These are phyloP conservation scores for Ethmia dodecea DNA, from an alignment of 2,888 invertebrate genomes.

Conservation along the genomic window DNA sequence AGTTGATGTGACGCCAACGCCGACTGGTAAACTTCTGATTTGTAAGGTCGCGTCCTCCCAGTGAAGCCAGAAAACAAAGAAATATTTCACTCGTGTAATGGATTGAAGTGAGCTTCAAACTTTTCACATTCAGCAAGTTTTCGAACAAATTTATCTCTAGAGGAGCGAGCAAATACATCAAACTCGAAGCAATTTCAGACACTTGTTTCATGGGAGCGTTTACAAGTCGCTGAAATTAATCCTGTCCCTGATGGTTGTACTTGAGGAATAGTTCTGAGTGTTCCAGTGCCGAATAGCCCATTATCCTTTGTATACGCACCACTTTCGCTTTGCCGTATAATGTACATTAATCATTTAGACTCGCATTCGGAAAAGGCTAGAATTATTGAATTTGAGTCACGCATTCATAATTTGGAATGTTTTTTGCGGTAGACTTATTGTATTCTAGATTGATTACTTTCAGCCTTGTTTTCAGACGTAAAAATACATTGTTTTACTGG, in stretches of 20 bases:
- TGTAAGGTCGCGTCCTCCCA: constrained; percentile 51
- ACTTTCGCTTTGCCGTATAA: constrained; percentile 6
- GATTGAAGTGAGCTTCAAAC: constrained; percentile 76
- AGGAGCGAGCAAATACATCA: constrained; percentile 71
- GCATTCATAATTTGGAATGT: too few relatives aligned
- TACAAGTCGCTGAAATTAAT: constrained; percentile 54
- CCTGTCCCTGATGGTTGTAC: constrained; percentile 13
- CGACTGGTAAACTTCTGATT: constrained; percentile 56
- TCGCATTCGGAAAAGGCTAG: constrained; percentile 10
- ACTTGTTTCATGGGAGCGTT: constrained; percentile 65
- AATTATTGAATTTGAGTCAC: constrained; percentile 14
- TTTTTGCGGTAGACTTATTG: too few relatives aligned
- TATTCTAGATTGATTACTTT: too few relatives aligned
- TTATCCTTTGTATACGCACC: constrained; percentile 3
- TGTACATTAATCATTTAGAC: constrained; percentile 12
- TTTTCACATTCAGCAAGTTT: constrained; percentile 75
- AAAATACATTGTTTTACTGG: too few relatives aligned
- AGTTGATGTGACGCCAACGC: constrained; percentile 18
- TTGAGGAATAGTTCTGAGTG: constrained; percentile 2
- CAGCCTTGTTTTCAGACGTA: too few relatives aligned
- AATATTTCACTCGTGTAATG: constrained; percentile 77
- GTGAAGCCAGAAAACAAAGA: constrained; percentile 71
- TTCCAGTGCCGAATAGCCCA: constrained; percentile 2
- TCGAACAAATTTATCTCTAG: constrained; percentile 74
- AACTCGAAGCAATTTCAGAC: constrained; percentile 71